A percentile compares a stretch with the other conserved stretches of the same genome.
Evolutionary conservation across 2,797 vertebrate species (phyloP).

Genomic region (Bovichtus diacanthus): DNA sequence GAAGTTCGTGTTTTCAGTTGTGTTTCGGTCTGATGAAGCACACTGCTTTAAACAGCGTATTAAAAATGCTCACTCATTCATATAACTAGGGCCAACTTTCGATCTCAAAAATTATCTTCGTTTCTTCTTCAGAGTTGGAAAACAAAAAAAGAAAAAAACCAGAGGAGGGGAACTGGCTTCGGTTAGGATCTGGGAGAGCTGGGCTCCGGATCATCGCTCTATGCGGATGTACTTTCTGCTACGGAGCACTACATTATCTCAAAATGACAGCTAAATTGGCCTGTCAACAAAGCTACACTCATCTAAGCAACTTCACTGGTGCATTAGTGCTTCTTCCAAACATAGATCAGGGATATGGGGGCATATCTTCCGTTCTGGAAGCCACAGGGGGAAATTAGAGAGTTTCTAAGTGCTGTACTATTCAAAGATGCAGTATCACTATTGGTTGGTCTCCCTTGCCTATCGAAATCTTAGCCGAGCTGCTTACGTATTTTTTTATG

Average conservation of each 20-base stretch:
- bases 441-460: constrained; percentile 29
- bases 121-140: not conserved
- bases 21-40: constrained; percentile 9
- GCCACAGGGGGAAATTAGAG: constrained; percentile 64
- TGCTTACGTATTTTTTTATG: constrained; percentile 31
- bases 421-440: constrained; percentile 49
- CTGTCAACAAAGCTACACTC: constrained; percentile 69
- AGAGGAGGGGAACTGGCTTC: constrained; percentile 8
- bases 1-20: constrained; percentile 3
- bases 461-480: constrained; percentile 17
- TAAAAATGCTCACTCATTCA: not conserved
- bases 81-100: not conserved
- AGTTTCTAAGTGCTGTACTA: constrained; percentile 60
- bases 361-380: constrained; percentile 59
- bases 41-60: not conserved
- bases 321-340: constrained; percentile 66
- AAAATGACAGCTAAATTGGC: constrained; percentile 74
- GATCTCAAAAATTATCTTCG: not conserved
- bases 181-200: constrained; percentile 14
- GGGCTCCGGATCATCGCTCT: constrained; percentile 39
- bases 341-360: constrained; percentile 56
- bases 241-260: constrained; percentile 66
- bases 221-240: constrained; percentile 45
- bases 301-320: constrained; percentile 60
- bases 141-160: constrained; percentile 12